Evolutionary conservation across 2,888 invertebrate species (phyloP).

Genomic region (Teleogryllus oceanicus): DNA sequence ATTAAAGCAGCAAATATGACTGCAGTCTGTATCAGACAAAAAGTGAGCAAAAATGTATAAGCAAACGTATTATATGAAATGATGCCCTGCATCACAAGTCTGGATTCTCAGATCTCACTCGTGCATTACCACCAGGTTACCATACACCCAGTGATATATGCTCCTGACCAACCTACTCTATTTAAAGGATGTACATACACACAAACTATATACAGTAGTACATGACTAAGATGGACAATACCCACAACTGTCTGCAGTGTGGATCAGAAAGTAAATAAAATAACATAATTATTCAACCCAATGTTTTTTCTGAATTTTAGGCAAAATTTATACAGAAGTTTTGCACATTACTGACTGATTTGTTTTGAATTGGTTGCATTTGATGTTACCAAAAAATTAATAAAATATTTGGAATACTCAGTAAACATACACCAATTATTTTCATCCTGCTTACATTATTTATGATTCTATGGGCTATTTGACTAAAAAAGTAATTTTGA

Average conservation of each 20-base stretch:
- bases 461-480: too few relatives aligned
- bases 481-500: too few relatives aligned
- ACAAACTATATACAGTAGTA: neutral
- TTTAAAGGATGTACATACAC: neutral
- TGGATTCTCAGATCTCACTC: slow-evolving; percentile 5
- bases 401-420: too few relatives aligned
- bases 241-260: neutral
- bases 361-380: too few relatives aligned
- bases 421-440: too few relatives aligned
- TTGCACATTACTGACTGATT: too few relatives aligned
- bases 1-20: slow-evolving; percentile 30
- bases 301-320: too few relatives aligned
- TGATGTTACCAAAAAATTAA: too few relatives aligned
- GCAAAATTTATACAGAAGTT: too few relatives aligned
- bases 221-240: neutral
- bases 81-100: slow-evolving; percentile 2
- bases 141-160: neutral
- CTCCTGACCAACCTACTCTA: too few relatives aligned
- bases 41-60: slow-evolving; percentile 29
- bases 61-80: neutral
- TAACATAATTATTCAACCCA: too few relatives aligned
- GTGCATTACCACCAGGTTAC: neutral
- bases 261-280: neutral
- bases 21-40: slow-evolving; percentile 26
- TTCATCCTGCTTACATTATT: too few relatives aligned